These are phyloP conservation scores for Temnothorax nylanderi DNA, from an alignment of 1,140 invertebrate species.

Conservation along the genomic window DNA sequence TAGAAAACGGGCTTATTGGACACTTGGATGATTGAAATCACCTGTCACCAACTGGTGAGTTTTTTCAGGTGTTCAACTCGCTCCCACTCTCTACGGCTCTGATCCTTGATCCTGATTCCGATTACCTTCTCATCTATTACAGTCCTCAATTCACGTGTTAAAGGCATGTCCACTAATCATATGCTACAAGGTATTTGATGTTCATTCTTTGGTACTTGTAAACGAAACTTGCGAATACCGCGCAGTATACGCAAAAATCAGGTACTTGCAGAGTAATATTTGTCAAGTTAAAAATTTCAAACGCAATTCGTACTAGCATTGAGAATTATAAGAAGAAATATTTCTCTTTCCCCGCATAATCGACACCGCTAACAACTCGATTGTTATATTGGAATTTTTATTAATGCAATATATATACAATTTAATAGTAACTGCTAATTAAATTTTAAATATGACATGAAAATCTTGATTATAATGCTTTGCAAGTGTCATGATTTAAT, in stretches of 20 bases:
- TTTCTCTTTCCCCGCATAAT: neutral
- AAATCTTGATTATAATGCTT: slow-evolving; percentile 27
- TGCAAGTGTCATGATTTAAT: slow-evolving; percentile 58
- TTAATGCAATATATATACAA: neutral
- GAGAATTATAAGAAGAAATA: neutral
- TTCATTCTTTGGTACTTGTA: slow-evolving; percentile 64
- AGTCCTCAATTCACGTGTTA: slow-evolving; percentile 64
- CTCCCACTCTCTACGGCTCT: slow-evolving; percentile 49
- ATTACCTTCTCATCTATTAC: slow-evolving; percentile 1
- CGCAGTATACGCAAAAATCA: slow-evolving; percentile 20
- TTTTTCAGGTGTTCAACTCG: slow-evolving; percentile 68
- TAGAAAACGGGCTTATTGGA: slow-evolving; percentile 58
- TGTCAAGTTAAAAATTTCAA: slow-evolving; percentile 2
- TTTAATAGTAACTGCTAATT: neutral
- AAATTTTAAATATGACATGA: slow-evolving; percentile 11
- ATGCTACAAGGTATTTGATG: slow-evolving; percentile 69
- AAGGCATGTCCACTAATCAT: slow-evolving; percentile 67
- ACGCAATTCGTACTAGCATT: neutral
- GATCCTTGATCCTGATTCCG: slow-evolving; percentile 32
- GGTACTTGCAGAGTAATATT: slow-evolving; percentile 58
- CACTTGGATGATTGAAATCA: slow-evolving; percentile 67
- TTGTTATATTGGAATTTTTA: neutral
- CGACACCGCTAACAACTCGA: neutral
- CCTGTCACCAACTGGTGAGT: slow-evolving; percentile 64
- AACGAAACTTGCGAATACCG: slow-evolving; percentile 15